Base-by-base conservation (phyloP, 30 jellyfish, hydroid and myxozoan genomes). In the Clytia hemisphaerica region DNA sequence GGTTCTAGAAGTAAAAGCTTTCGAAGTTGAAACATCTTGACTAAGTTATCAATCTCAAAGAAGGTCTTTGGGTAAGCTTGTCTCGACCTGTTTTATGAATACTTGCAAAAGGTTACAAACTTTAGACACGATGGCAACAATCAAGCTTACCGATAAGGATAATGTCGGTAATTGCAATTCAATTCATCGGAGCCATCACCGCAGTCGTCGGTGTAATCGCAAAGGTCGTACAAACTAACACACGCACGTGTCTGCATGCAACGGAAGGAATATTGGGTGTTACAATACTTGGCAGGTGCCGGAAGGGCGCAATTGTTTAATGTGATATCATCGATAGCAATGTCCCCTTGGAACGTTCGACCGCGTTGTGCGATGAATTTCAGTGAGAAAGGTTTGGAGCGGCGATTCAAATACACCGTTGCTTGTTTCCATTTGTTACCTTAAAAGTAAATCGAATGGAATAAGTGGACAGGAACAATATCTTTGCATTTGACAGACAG, bases 141-240 rank as follows among this genome's bases (percentile, higher is more conserved):
- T 14, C 24, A 6, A 6, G 9, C 86, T 2, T 42, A 80, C 99
- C 95, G 71, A 79, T 67, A 76, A 4, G 92, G 93, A 51, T 77
- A 77, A 32, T 54, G 77, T 16, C 89, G 58, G 38, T 34, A 77
- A 12, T 50, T 76, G 64, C 99, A 91, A 62, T 91, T 91, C 33
- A 37, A 82, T 53, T 91, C 99, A 66, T 91, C 99, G 16, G 83
- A 58, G 42, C 83, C 77, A 58, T 91, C 99, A 0, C 99, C 99
- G 58, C 99, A 91, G 57, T 91, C 99, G 47, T 91, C 99, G 1
- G 90, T 77, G 83, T 37, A 83, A 72, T 91, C 99, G 45, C 99
- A 91, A 45, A 33, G 76, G 19, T 85, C 72, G 16, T 61, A 4
- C 28, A 40, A 32, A 10, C 92, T 27, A 45, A 91, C 77, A 40